Conservation (phyloP, 2,113 vertebrate species). For the Passer domesticus region DNA sequence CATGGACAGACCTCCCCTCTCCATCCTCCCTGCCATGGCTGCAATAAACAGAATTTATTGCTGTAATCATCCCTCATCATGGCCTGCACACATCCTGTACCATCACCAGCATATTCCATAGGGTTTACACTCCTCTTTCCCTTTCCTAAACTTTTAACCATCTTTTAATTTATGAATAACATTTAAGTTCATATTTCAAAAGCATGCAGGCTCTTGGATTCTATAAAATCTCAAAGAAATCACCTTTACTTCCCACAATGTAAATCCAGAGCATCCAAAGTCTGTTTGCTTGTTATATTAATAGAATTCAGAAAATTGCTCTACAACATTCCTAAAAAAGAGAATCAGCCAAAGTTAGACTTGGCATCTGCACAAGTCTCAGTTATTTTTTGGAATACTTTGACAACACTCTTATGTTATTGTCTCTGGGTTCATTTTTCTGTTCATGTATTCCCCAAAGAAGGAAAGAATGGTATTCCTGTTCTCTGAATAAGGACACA, state of each 20-base stretch:
- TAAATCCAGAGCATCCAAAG: not conserved
- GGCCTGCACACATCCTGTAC: not conserved
- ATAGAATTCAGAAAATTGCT: constrained; percentile 55
- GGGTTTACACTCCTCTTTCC: not conserved
- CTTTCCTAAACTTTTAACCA: not conserved
- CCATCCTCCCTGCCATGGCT: not conserved
- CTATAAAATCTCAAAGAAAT: constrained; percentile 6
- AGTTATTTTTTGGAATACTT: constrained; percentile 64
- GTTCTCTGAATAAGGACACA: constrained; percentile 57
- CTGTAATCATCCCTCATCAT: not conserved
- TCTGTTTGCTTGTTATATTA: constrained; percentile 35
- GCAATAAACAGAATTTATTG: not conserved
- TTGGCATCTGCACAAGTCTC: constrained; percentile 52
- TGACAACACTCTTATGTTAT: constrained; percentile 57
- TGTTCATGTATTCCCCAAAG: constrained; percentile 58
- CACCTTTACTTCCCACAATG: constrained; percentile 21
- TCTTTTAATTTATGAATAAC: not conserved
- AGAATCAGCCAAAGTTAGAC: constrained; percentile 42
- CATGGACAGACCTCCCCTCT: not conserved
- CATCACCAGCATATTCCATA: not conserved
- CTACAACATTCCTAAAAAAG: constrained; percentile 55
- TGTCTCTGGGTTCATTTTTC: constrained; percentile 50
- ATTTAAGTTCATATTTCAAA: not conserved
- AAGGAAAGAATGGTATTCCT: constrained; percentile 63
- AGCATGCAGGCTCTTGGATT: not conserved